Base-by-base conservation (phyloP, 2,797 vertebrate species). In the Anomalospiza imberbis region DNA sequence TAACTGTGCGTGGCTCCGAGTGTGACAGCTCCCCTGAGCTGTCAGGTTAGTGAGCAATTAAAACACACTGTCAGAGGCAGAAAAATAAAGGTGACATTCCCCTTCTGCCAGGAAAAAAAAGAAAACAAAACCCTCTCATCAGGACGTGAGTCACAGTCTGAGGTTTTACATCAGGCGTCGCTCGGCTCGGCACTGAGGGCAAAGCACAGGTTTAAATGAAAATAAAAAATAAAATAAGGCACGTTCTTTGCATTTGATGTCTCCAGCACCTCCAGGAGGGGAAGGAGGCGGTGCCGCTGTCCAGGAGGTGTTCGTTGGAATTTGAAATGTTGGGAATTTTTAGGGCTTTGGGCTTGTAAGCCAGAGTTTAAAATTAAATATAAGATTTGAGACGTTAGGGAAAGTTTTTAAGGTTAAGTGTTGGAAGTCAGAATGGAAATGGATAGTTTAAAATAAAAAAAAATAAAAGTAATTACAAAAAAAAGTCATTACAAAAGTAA, bases 81-180 rank as follows among this genome's bases (percentile, higher is more conserved):
- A 81, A 95, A 95, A 94, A 89, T 70, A 89, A 93, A 95, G 91
- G 94, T 94, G 93, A 93, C 92, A 48, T 84, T 94, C 80, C 50
- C 70, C 31, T 78, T 75, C 89, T n/a, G n/a, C n/a, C n/a, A n/a
- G n/a, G n/a, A n/a, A n/a, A n/a, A n/a, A n/a, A n/a, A n/a, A n/a
- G n/a, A n/a, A n/a, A n/a, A n/a, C n/a, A n/a, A n/a, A n/a, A n/a
- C n/a, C n/a, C 71, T 88, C 70, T 94, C 62, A 51, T 65, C 70
- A 44, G 81, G 36, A 29, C 7, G 2, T 91, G 95, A 95, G 85
- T 96, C 90, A 90, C 10, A 75, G 91, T 29, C 86, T 84, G 80
- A 72, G 88, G 31, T 88, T 68, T 65, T n/a, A 9, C 15, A 29
- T 2, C 57, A 80, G 72, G 72, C 91, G 85, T 85, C 75, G n/a